These are phyloP conservation scores for Formica selysi DNA, from an alignment of 1,140 invertebrate genomes.

Conservation along the genomic window DNA sequence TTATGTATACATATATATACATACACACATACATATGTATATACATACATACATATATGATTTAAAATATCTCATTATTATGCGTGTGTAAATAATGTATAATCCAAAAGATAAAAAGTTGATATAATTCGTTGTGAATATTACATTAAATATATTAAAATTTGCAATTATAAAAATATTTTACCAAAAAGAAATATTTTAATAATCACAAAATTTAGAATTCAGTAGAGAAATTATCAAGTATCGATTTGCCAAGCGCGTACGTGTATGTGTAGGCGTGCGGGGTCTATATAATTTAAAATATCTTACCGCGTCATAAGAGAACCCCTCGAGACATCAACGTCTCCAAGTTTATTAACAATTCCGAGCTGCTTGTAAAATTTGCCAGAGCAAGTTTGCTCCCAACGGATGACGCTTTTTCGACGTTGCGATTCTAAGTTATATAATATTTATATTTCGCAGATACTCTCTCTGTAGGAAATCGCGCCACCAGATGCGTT, in stretches of 20 bases:
- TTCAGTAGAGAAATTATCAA: background rate
- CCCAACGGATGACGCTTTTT: constrained; percentile 53
- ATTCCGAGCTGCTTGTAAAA: constrained; percentile 53
- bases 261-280: background rate
- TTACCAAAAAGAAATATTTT: background rate
- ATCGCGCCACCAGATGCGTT: constrained; percentile 22
- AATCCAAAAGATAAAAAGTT: background rate
- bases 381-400: constrained; percentile 57
- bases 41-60: background rate
- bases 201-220: background rate
- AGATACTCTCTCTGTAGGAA: constrained; percentile 29
- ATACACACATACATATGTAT: background rate
- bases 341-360: constrained; percentile 62
- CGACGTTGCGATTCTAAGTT: constrained; percentile 53
- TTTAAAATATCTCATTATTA: background rate
- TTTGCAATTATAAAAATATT: background rate
- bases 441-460: constrained; percentile 58
- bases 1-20: background rate
- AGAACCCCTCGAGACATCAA: constrained; percentile 44
- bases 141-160: constrained; percentile 6
- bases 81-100: background rate
- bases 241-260: background rate
- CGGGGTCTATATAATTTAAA: constrained; percentile 52
- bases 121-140: background rate
- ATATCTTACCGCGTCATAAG: constrained; percentile 27